Base-by-base conservation (phyloP, 92 coral and sea anemone genomes). In the Epizoanthus illoricatus region DNA sequence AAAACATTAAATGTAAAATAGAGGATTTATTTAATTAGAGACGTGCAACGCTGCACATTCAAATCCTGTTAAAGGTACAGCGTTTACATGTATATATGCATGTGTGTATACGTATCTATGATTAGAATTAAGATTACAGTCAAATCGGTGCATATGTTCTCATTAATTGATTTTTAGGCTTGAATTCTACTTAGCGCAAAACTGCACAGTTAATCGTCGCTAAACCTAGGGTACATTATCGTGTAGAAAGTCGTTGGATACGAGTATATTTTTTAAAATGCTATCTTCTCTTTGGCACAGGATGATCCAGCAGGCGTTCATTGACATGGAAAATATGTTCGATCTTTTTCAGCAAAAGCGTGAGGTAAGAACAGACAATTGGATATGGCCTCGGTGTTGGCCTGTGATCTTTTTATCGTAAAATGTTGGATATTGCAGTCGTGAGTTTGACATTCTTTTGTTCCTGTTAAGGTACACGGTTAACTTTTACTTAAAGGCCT, bases 291-390 rank as follows among this genome's bases (percentile, higher is more conserved):
- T 86, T 80, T 43, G 9, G 82, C 87, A 71, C 39, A 96, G 99
- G 86, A 82, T 96, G 89, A 96, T 96, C 69, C 99, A 96, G 59
- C 98, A 94, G 86, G 83, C 97, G 0, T 94, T 96, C 81, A 92
- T 96, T 66, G 99, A 96, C 92, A 96, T 96, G 99, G 99, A 96
- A 74, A 96, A 96, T 81, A 89, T 96, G 98, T 96, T 96, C 90
- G 99, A 96, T 74, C 84, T 96, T 41, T 91, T 96, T 82, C 84
- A 86, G 7, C 98, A 96, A 72, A 84, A 86, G 68, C 89, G 89
- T 33, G 98, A 96, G 94, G 99, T 96, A 52, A 79, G 20, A n/a
- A 19, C 9, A 13, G 15, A 12, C 23, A 41, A 58, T 4, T 7
- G 18, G 71, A 40, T 70, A 28, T 11, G 42, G 16, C 16, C 67